Base-by-base conservation (phyloP, 2,888 invertebrate genomes). In the Quadriops clusia region DNA sequence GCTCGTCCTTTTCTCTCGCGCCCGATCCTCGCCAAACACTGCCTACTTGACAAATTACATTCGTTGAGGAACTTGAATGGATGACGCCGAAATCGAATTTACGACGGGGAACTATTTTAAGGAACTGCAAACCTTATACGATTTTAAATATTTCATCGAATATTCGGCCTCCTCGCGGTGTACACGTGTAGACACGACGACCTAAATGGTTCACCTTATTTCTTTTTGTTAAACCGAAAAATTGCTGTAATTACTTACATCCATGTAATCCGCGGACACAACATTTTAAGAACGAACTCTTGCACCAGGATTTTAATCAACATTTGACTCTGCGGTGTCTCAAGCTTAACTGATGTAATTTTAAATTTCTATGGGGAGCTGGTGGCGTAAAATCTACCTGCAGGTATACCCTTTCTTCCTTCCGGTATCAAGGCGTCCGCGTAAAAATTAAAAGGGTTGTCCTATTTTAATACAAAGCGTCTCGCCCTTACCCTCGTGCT, bases 321-420 rank as follows among this genome's bases (percentile, higher is more conserved):
- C n/a, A n/a, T 50, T 50, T 54, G 51, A 45, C 49, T 27, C 6
- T 23, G 23, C 9, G 50, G 52, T 51, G 50, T 44, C 49, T 52
- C 44, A 51, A 51, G 40, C 40, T 46, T 45, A 50, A 58, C 58
- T 58, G 53, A 51, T 50, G 46, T 51, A 51, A 56, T 56, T 53
- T 51, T 46, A 46, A 51, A 45, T 49, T 46, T 37, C 40, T 44
- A 43, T 38, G 37, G 43, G n/a, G n/a, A n/a, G 41, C 42, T 44
- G 45, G 44, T 40, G 45, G 49, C 47, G 46, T 43, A 48, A 53
- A 52, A 54, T 51, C 58, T 60, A 60, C 60, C 60, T 60, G 59
- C 58, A 52, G 36, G 34, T 40, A 47, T 45, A 45, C 53, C 53
- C 46, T 52, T 56, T 53, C 55, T 58, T 58, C 56, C 57, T 58